Evolutionary conservation across 2,113 vertebrate genomes (phyloP), one percentile per base, ranked within the genome.

Genomic region (Dasyurus viverrinus): DNA sequence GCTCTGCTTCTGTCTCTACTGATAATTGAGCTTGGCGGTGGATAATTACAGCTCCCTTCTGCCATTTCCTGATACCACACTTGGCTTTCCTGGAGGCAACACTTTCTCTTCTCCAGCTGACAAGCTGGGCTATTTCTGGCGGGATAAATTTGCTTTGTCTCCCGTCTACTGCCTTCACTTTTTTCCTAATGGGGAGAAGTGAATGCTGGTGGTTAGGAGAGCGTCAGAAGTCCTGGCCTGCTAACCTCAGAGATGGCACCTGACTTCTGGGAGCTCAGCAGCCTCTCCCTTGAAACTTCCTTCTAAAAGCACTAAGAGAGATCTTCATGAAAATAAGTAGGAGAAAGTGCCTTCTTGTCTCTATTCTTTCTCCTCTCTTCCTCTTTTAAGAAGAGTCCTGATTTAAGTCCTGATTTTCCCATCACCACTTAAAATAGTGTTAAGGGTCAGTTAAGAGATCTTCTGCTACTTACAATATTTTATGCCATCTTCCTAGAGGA

Each of bases 1-100:
- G 90, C 89, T 95, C 89, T 54, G 47, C 55, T 54, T 60, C 57
- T 93, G 93, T 93, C 53, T 94, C 47, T 91, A 36, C 27, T 93
- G 48, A 94, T 93, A 84, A 94, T 93, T 96, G 91, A 68, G 92
- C 48, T 95, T 89, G 95, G 91, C 52, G 92, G n/a, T 89, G 53
- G 46, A 26, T 93, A 96, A 93, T 93, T 94, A 97, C 36, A 42
- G 92, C 95, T 95, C 91, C 94, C 52, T 60, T 96, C 53, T 91
- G 93, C 68, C 94, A 92, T 54, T 90, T 94, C 36, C 92, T 95
- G 53, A 89, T 55, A 95, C 27, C 89, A 94, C 25, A 95, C 8
- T 53, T 92, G 53, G 55, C 92, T 93, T 93, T 96, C 96, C 36
- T 57, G 16, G 97, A 93, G 55, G 89, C 53, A 95, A 93, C 26